phyloP scores from a whole-genome alignment of 2,888 invertebrate species.

The Geotrupes spiniger region DNA sequence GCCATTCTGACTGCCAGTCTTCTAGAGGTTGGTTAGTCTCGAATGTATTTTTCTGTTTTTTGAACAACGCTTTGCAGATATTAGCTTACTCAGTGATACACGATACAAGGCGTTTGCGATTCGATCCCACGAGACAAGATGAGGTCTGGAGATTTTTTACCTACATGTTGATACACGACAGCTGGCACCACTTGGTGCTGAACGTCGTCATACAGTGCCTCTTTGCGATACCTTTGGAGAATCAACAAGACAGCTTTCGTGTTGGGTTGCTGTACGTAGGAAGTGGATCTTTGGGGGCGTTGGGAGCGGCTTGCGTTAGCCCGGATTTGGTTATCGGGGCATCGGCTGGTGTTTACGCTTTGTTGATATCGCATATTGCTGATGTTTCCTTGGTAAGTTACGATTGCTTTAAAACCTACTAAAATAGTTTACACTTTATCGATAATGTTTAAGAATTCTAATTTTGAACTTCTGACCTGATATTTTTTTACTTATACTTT shows the following conservation, averaged over 20 bases:
- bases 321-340: constrained; percentile 82
- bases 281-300: constrained; percentile 73
- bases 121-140: constrained; percentile 61
- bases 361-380: constrained; percentile 82
- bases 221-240: constrained; percentile 56
- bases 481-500: too few relatives aligned
- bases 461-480: too few relatives aligned
- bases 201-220: constrained; percentile 68
- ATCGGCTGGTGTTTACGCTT: constrained; percentile 86
- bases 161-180: constrained; percentile 79
- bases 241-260: constrained; percentile 73
- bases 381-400: constrained; percentile 72
- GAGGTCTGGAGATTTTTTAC: constrained; percentile 78
- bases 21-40: constrained; percentile 25
- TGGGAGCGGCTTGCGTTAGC: constrained; percentile 73
- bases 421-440: too few relatives aligned
- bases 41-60: constrained; percentile 10
- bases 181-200: constrained; percentile 70
- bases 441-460: too few relatives aligned
- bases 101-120: constrained; percentile 49
- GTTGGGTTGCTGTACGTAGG: constrained; percentile 69
- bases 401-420: too few relatives aligned
- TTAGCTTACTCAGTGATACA: constrained; percentile 12
- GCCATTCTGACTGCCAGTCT: constrained; percentile 41
- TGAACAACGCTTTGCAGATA: constrained; percentile 15